phyloP scores from a whole-genome alignment of 2,888 invertebrate genomes.

The Trimorus sp. region DNA sequence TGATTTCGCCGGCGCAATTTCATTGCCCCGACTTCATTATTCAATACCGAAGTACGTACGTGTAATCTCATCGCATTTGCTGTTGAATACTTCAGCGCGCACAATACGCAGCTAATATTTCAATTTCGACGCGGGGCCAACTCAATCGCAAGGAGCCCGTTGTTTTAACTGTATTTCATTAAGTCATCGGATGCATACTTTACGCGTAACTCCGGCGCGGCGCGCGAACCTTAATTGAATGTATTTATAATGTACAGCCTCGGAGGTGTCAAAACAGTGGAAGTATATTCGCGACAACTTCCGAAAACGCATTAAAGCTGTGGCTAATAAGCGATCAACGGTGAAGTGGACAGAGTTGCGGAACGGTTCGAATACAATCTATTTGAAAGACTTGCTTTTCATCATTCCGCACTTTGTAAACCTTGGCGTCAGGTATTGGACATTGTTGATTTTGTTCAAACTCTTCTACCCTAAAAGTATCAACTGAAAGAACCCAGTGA shows the following conservation, averaged over 20 bases:
- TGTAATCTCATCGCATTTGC: constrained; percentile 7
- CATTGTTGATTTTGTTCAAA: no score
- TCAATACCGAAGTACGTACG: neutral
- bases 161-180: constrained; percentile 23
- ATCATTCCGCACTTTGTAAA: no score
- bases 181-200: constrained; percentile 13
- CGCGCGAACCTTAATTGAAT: constrained; percentile 5
- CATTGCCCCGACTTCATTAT: neutral
- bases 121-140: constrained; percentile 1
- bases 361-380: no score
- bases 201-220: neutral
- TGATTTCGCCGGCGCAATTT: constrained; percentile 1
- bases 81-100: neutral
- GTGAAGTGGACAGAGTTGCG: no score
- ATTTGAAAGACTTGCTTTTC: no score
- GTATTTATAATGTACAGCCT: neutral
- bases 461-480: no score
- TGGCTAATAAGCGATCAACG: no score
- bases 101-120: constrained; percentile 6
- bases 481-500: no score
- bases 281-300: no score
- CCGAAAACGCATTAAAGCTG: no score
- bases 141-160: neutral
- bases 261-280: no score
- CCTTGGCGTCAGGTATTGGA: no score